Percentiles rank a stretch among this genome's conserved stretches.
Evolutionary conservation across 2,113 vertebrate species (phyloP).

Genomic region (Sorex fumeus): DNA sequence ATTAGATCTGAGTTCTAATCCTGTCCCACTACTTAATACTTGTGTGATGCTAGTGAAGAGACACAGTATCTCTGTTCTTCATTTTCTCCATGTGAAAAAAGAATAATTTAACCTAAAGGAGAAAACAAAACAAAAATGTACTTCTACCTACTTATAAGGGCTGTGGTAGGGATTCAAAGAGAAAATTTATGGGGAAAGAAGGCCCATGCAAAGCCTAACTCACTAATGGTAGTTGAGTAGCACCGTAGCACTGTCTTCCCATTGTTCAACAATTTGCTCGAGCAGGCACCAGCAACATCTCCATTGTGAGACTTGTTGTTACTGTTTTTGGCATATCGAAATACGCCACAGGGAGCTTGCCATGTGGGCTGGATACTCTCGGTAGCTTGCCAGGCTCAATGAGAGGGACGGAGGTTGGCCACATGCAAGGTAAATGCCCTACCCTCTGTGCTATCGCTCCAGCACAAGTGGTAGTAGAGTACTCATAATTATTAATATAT

Average conservation of each 20-base stretch:
- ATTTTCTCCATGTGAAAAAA: slow-evolving; percentile 46
- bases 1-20: slow-evolving; percentile 63
- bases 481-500: slow-evolving; percentile 27
- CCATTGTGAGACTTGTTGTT: no score
- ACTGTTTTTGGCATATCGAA: no score
- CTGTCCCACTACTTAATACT: neutral
- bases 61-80: slow-evolving; percentile 24
- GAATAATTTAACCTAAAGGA: neutral
- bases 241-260: neutral
- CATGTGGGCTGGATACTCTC: no score
- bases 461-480: no score
- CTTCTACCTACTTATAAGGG: neutral
- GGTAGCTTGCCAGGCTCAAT: no score
- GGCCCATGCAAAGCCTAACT: slow-evolving; percentile 2
- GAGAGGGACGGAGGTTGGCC: no score
- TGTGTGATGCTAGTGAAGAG: slow-evolving; percentile 49
- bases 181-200: slow-evolving; percentile 48
- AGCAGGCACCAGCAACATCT: no score
- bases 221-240: slow-evolving; percentile 47
- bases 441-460: no score
- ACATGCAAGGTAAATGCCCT: no score
- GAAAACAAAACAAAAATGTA: neutral
- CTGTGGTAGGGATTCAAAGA: slow-evolving; percentile 12
- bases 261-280: no score
- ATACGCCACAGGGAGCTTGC: no score